Evolutionary conservation across 2,888 invertebrate genomes (phyloP).

Genomic region (Holacanthella duospinosa): DNA sequence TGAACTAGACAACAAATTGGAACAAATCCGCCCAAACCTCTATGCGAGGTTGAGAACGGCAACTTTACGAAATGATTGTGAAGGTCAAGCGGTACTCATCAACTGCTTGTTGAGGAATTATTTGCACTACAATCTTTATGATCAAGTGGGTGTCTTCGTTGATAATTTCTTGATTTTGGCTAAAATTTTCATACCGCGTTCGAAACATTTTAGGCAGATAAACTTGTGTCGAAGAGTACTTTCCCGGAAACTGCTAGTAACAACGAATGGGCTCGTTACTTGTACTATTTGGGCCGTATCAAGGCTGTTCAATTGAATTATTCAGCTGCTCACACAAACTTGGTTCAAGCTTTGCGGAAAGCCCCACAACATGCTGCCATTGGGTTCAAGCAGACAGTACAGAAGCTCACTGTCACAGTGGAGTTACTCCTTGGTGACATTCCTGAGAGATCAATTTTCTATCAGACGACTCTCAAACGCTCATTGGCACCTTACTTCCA

Average conservation of each 20-base stretch:
- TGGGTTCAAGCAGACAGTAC: constrained; percentile 93
- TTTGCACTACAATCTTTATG: constrained; percentile 86
- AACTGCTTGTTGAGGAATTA: constrained; percentile 93
- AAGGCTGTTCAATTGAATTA: constrained; percentile 98
- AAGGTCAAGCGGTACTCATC: constrained; percentile 92
- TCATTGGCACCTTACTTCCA: constrained; percentile 92
- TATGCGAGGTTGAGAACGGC: constrained; percentile 88
- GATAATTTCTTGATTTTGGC: not conserved
- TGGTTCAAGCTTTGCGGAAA: constrained; percentile 84
- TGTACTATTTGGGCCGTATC: constrained; percentile 93
- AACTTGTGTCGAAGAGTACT: constrained; percentile 89
- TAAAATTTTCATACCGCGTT: not conserved
- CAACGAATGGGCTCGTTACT: constrained; percentile 96
- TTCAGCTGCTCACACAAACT: constrained; percentile 90
- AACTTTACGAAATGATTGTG: constrained; percentile 87
- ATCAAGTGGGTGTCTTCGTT: constrained; percentile 51
- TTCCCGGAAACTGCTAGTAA: constrained; percentile 89
- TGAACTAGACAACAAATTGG: constrained; percentile 76
- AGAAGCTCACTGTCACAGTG: constrained; percentile 87
- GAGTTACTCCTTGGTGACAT: constrained; percentile 93
- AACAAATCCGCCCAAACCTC: constrained; percentile 65
- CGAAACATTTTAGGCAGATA: constrained; percentile 57
- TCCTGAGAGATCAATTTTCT: constrained; percentile 89
- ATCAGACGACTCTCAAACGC: constrained; percentile 77
- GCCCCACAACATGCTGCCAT: constrained; percentile 97